Conservation (phyloP, 2,113 vertebrate species). For the Microtus montanus region DNA sequence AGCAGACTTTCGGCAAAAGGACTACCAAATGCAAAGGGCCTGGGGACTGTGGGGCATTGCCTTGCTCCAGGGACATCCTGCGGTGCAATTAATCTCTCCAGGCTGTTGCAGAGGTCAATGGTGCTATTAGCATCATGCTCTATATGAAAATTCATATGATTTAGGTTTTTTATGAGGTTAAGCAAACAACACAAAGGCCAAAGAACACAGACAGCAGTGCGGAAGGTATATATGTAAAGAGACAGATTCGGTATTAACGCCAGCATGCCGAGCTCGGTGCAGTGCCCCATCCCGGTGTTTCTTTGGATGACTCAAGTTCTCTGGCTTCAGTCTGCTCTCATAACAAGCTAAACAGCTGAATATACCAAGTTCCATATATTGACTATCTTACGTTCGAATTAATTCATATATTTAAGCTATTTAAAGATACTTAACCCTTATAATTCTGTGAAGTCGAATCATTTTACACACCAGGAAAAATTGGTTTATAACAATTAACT, state of each 20-base stretch:
- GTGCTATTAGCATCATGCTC: too few species aligned
- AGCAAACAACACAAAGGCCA: not conserved
- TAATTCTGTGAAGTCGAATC: not conserved
- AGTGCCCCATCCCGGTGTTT: accelerated
- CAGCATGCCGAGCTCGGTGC: not conserved
- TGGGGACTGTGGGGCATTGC: not conserved
- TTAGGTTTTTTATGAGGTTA: not conserved
- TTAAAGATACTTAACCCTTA: not conserved
- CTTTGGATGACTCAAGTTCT: not conserved
- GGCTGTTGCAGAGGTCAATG: not conserved
- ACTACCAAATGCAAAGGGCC: not conserved
- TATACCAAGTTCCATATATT: not conserved
- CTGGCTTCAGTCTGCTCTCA: not conserved
- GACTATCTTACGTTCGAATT: not conserved
- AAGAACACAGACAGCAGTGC: not conserved
- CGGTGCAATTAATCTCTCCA: not conserved
- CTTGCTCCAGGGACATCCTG: not conserved
- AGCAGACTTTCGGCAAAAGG: not conserved
- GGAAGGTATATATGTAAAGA: not conserved
- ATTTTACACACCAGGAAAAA: not conserved
- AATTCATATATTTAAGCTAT: not conserved
- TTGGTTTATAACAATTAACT: not conserved
- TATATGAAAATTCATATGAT: not conserved
- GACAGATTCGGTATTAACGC: not conserved
- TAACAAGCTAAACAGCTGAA: not conserved